Base-by-base conservation (phyloP, 2,888 invertebrate genomes). In the Drosophila affinis region DNA sequence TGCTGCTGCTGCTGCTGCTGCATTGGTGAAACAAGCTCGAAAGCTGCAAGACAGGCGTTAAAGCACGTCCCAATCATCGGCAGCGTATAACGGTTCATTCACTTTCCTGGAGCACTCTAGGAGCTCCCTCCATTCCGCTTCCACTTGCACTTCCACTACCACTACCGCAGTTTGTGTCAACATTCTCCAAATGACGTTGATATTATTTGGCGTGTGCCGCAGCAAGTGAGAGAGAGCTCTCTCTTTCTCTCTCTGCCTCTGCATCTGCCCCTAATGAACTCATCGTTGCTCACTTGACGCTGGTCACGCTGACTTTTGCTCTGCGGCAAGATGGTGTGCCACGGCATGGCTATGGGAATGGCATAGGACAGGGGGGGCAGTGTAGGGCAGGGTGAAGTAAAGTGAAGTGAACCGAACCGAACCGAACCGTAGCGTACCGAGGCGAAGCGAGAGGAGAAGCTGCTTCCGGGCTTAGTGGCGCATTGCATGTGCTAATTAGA, bases 401-500 rank as follows among this genome's bases (percentile, higher is more conserved):
- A 39, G 14, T 39, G 39, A 39, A 39, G 14, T 39, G 39, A 39
- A 39, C 14, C 39, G 39, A n/a, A 14, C 27, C 44, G 48, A 27
- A 34, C 24, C 47, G 34, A 29, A 21, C 21, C 21, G 21, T 21
- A 39, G 6, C 39, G 39, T 7, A 7, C 24, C 44, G 48, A 18
- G 24, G 24, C 47, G 34, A 29, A 47, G 14, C 47, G 39, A 59
- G n/a, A 7, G 7, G 39, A 39, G 67, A 67, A 67, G 72, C 70
- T 64, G 67, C 81, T 75, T 54, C 60, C 55, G 63, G 68, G 58
- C 75, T 75, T 64, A 72, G 78, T 81, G 69, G 58, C 62, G 76
- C 76, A 81, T 81, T 81, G 62, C 79, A 77, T 77, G 86, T 85
- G 87, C 83, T 83, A 83, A 83, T 83, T 83, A 83, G 81, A 87